These are phyloP conservation scores for Mimachlamys varia DNA, from an alignment of 2,888 invertebrate genomes.

Conservation along the genomic window DNA sequence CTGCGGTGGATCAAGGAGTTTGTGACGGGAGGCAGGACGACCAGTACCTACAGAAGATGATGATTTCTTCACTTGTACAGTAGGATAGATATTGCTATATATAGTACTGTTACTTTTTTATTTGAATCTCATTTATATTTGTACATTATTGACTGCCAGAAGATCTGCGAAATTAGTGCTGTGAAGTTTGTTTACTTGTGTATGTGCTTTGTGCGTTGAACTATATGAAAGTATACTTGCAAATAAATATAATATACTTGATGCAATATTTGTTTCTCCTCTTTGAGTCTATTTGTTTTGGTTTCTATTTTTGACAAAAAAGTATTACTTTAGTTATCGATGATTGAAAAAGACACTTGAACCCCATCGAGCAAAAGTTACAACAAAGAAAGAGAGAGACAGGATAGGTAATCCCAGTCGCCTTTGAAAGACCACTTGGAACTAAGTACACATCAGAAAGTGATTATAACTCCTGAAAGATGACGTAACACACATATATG, in stretches of 20 bases:
- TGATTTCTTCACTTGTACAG: not conserved
- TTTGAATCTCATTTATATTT: constrained; percentile 10
- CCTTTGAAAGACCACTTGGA: too few species aligned
- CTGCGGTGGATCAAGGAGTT: constrained; percentile 60
- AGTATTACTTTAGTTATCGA: too few species aligned
- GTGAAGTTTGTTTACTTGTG: not conserved
- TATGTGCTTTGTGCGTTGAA: not conserved
- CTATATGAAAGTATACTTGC: not conserved
- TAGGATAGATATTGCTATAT: not conserved
- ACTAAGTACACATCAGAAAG: too few species aligned
- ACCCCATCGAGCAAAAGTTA: too few species aligned
- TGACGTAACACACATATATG: too few species aligned
- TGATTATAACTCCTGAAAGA: too few species aligned
- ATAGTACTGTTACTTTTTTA: not conserved
- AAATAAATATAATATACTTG: not conserved
- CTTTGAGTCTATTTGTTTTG: not conserved
- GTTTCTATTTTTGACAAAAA: too few species aligned
- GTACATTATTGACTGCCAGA: not conserved
- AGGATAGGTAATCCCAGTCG: too few species aligned
- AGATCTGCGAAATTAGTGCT: not conserved
- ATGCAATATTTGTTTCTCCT: not conserved
- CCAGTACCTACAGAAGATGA: not conserved
- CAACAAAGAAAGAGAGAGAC: too few species aligned
- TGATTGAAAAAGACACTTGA: too few species aligned
- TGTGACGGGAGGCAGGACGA: constrained; percentile 32